Base-by-base conservation (phyloP, 2,113 vertebrate species). In the Hippocampus guttulatus region DNA sequence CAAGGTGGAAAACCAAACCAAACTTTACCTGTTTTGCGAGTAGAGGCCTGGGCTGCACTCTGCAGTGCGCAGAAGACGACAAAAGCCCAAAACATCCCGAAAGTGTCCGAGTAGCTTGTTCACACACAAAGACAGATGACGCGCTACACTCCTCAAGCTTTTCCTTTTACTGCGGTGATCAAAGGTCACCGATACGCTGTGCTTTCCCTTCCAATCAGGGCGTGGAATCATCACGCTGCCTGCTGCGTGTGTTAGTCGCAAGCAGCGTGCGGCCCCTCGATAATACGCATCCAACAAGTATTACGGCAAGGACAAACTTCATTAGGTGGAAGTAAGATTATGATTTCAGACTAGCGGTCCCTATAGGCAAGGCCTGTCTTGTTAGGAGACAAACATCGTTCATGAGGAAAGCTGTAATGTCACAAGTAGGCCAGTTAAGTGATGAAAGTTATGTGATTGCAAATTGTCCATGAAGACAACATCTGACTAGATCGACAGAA, bases 11-110 rank as follows among this genome's bases (percentile, higher is more conserved):
- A 60, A 7, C 12, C 16, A 20, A 5, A 18, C 12, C 41, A 45
- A 18, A 18, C 2, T 25, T 70, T 78, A 85, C 83, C 81, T 73
- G 72, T 38, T 38, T 38, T 68, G 57, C 73, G 20, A 66, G 73
- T 75, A 8, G 67, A 76, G 61, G 76, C 85, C 69, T 71, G 43
- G 41, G 30, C 27, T 16, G 61, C 73, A 73, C 25, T 64, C 49
- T 84, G 74, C 23, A 84, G 69, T 55, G 61, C 30, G 45, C 47
- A 74, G 47, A 77, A 33, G 54, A 78, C 11, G 15, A 82, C 21
- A 25, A 58, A 47, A 33, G 12, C 49, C 20, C 58, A 8, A 47
- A 52, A 43, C 81, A 84, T 84, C 58, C 20, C 74, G 65, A 77
- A 77, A 5, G 60, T 4, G 14, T n/a, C 40, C 40, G 21, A 74